phyloP scores from a whole-genome alignment of 2,888 invertebrate genomes.

The Molorchus minor region DNA sequence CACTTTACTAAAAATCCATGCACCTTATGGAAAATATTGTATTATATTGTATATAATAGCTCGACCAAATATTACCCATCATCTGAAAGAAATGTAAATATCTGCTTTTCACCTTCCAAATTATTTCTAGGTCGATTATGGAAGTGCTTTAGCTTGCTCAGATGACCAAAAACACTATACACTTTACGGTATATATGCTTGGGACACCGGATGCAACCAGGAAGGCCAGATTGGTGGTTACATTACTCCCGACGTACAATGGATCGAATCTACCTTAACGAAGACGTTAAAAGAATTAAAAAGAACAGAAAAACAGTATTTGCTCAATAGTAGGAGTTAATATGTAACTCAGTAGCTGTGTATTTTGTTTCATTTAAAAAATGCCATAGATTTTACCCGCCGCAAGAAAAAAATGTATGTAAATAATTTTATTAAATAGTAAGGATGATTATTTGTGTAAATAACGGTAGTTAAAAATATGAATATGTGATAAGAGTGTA shows the following conservation, averaged over 20 bases:
- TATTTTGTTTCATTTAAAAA: not conserved
- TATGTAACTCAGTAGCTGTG: slow-evolving; percentile 17
- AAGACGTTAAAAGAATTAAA: slow-evolving; percentile 59
- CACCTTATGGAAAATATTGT: no score
- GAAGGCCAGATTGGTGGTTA: slow-evolving; percentile 62
- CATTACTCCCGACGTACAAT: slow-evolving; percentile 61
- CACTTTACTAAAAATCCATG: no score
- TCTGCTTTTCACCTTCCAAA: not conserved
- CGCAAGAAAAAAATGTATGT: not conserved
- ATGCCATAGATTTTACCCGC: not conserved
- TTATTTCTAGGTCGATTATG: slow-evolving; percentile 70
- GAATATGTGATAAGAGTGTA: slow-evolving; percentile 36
- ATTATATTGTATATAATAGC: no score
- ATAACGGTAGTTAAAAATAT: slow-evolving; percentile 27
- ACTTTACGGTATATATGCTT: slow-evolving; percentile 78
- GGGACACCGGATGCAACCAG: slow-evolving; percentile 74
- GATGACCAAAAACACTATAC: slow-evolving; percentile 74
- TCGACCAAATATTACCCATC: no score
- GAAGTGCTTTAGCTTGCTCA: slow-evolving; percentile 83
- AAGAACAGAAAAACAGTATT: slow-evolving; percentile 50
- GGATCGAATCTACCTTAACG: slow-evolving; percentile 60
- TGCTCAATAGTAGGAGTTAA: slow-evolving; percentile 28
- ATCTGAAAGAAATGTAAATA: not conserved
- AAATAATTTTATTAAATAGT: not conserved
- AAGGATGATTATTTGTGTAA: slow-evolving; percentile 32